Evolutionary conservation across 2,888 invertebrate genomes (phyloP).

Genomic region (Microctonus aethiopoides): DNA sequence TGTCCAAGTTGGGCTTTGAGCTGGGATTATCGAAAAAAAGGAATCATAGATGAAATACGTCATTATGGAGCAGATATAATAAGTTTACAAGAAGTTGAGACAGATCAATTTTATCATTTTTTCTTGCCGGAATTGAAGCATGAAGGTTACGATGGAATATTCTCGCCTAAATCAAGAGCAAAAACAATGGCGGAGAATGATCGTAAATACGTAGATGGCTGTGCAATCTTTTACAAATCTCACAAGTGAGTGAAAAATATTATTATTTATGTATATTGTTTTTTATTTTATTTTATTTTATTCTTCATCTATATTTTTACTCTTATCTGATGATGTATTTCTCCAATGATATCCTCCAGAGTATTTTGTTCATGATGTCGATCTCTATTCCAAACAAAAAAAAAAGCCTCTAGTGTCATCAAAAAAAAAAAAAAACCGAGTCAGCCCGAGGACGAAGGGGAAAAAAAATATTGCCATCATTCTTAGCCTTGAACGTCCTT

Average conservation of each 20-base stretch:
- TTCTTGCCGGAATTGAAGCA: slow-evolving; percentile 94
- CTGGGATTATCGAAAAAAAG: slow-evolving; percentile 98
- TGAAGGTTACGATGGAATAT: slow-evolving; percentile 94
- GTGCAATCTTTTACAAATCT: slow-evolving; percentile 97
- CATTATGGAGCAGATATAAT: slow-evolving; percentile 98
- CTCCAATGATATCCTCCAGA: background rate
- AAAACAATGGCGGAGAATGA: slow-evolving; percentile 98
- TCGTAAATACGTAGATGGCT: slow-evolving; percentile 97
- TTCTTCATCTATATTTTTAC: background rate
- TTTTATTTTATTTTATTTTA: background rate
- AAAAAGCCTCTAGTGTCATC: background rate
- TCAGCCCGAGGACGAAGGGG: background rate
- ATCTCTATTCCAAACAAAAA: background rate
- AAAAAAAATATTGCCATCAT: background rate
- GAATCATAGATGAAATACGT: slow-evolving; percentile 95
- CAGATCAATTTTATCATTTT: slow-evolving; percentile 97
- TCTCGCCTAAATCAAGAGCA: slow-evolving; percentile 97
- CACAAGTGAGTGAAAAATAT: slow-evolving; percentile 78
- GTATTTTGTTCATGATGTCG: background rate
- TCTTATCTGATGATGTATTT: background rate
- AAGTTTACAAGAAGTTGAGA: slow-evolving; percentile 97
- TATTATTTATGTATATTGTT: background rate
- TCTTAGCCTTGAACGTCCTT: background rate
- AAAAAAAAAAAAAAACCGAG: background rate
- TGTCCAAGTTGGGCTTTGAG: slow-evolving; percentile 99